Evolutionary conservation across 2,888 invertebrate species (phyloP).

Genomic region (Folsomia manolachei): DNA sequence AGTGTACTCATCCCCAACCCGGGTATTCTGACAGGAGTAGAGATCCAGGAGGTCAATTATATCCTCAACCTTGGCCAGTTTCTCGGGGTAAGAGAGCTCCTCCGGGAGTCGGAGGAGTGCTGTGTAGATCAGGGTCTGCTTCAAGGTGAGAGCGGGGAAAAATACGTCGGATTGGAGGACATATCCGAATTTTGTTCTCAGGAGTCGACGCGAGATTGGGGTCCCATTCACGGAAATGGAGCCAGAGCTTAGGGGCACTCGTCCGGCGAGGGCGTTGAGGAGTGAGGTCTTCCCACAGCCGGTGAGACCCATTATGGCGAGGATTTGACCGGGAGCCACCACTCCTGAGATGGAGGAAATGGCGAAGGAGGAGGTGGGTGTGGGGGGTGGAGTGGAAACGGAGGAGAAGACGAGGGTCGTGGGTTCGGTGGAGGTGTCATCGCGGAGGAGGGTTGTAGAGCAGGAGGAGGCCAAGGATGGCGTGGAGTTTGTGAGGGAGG

Average conservation of each 20-base stretch:
- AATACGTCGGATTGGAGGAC: slow-evolving; percentile 78
- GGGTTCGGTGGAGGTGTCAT: slow-evolving; percentile 19
- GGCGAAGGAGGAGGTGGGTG: slow-evolving; percentile 10
- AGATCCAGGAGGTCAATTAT: slow-evolving; percentile 72
- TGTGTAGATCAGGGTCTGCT: slow-evolving; percentile 68
- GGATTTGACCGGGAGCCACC: slow-evolving; percentile 70
- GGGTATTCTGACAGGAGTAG: slow-evolving; percentile 69
- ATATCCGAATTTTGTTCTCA: slow-evolving; percentile 73
- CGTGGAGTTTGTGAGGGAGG: too few relatives aligned
- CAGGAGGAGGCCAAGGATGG: slow-evolving; percentile 7
- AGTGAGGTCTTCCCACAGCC: slow-evolving; percentile 74
- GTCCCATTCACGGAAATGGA: slow-evolving; percentile 66
- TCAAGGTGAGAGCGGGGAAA: slow-evolving; percentile 70
- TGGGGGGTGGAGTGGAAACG: slow-evolving; percentile 13
- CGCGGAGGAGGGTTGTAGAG: slow-evolving; percentile 25
- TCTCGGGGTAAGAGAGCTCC: slow-evolving; percentile 65
- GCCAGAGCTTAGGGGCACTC: slow-evolving; percentile 65
- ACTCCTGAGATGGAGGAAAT: slow-evolving; percentile 69
- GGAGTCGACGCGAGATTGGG: slow-evolving; percentile 62
- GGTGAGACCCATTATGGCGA: slow-evolving; percentile 77
- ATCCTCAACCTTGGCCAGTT: slow-evolving; percentile 71
- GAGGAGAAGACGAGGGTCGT: slow-evolving; percentile 24
- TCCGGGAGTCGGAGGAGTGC: slow-evolving; percentile 67
- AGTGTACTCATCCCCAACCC: slow-evolving; percentile 70
- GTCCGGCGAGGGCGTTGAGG: slow-evolving; percentile 70